phyloP scores from a whole-genome alignment of 2,888 invertebrate species.

The Apamea monoglypha region DNA sequence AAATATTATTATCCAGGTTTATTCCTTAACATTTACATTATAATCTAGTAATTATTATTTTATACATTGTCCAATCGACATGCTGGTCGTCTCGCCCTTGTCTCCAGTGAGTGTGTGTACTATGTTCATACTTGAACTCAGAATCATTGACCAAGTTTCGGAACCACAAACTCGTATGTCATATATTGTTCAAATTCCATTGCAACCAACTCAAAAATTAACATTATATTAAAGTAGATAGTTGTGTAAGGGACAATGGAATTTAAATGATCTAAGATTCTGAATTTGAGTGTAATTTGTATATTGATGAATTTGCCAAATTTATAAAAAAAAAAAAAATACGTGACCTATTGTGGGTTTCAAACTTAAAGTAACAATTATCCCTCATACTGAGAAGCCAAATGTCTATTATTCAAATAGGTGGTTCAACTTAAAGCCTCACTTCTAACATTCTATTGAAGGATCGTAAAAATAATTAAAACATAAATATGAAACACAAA shows the following conservation, averaged over 20 bases:
- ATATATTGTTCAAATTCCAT: neutral
- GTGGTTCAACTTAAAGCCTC: slow-evolving; percentile 83
- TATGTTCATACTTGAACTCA: slow-evolving; percentile 56
- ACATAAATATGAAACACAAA: slow-evolving; percentile 56
- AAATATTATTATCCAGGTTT: slow-evolving; percentile 89
- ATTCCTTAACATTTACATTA: slow-evolving; percentile 89
- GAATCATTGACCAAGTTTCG: slow-evolving; percentile 12
- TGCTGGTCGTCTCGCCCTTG: slow-evolving; percentile 81
- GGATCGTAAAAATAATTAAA: slow-evolving; percentile 69
- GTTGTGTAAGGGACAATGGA: neutral
- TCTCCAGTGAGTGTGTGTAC: slow-evolving; percentile 78
- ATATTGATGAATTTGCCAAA: slow-evolving; percentile 51
- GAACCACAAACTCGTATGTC: neutral
- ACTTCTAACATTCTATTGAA: slow-evolving; percentile 71
- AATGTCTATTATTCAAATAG: slow-evolving; percentile 73
- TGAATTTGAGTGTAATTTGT: slow-evolving; percentile 48
- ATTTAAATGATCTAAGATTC: slow-evolving; percentile 10
- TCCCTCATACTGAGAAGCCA: slow-evolving; percentile 62
- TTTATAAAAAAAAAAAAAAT: slow-evolving; percentile 33
- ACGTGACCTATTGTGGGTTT: slow-evolving; percentile 1
- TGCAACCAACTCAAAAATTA: neutral
- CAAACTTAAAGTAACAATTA: slow-evolving; percentile 58
- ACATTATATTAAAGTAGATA: slow-evolving; percentile 1
- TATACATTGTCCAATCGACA: slow-evolving; percentile 88
- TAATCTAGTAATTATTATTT: slow-evolving; percentile 88